Percentiles rank a stretch among this genome's conserved stretches.
Conservation (phyloP, 2,113 vertebrate genomes). For the Mirounga angustirostris region DNA sequence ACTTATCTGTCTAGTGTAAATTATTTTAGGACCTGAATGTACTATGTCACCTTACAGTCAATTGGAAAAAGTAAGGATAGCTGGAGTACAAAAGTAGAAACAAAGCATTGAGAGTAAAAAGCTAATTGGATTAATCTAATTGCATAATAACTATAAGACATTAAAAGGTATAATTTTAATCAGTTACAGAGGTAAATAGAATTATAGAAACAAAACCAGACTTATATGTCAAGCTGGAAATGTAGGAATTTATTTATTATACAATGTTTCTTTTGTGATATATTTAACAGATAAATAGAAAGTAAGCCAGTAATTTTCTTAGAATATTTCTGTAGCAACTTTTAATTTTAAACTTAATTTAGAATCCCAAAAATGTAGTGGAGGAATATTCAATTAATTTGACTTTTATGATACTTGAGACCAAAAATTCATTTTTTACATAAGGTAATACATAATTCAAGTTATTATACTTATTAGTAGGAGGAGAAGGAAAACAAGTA, state of each 20-base stretch:
- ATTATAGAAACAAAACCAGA: neutral
- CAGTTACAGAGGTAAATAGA: neutral
- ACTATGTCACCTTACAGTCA: neutral
- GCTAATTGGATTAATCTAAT: slow-evolving; percentile 12
- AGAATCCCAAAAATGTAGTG: neutral
- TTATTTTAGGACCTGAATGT: neutral
- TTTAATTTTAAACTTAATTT: neutral
- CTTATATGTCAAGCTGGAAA: neutral
- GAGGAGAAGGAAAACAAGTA: neutral
- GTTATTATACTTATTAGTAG: neutral
- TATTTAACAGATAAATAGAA: neutral
- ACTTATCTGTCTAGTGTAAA: neutral
- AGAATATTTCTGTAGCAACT: neutral
- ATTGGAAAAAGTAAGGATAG: slow-evolving; percentile 1
- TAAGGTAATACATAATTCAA: neutral
- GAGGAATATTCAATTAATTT: neutral
- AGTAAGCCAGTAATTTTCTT: neutral
- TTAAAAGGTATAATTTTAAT: neutral
- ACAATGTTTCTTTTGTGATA: neutral
- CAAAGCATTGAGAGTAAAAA: neutral
- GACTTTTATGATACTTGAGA: neutral
- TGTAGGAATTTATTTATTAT: neutral
- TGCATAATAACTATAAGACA: neutral
- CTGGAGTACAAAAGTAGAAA: neutral
- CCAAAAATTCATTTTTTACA: neutral